Conservation (phyloP, 2,113 vertebrate genomes). For the Pica pica region DNA sequence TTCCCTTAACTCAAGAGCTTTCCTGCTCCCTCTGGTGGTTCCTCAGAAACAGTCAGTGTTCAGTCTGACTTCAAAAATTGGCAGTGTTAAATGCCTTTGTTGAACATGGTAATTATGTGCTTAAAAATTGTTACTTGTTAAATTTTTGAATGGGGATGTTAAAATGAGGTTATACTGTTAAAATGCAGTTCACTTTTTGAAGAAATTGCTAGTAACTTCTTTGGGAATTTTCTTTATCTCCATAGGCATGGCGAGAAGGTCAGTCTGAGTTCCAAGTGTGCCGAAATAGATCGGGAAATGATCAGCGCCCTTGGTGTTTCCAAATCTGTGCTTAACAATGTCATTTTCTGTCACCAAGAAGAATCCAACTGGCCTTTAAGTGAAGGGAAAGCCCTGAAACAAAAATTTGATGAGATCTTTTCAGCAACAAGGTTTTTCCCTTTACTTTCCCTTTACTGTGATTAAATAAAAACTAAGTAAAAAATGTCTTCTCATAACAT, state of each 20-base stretch:
- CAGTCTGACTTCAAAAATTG: not conserved
- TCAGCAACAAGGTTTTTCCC: conserved; percentile 90
- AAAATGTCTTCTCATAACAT: not conserved
- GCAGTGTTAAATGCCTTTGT: not conserved
- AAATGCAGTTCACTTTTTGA: not conserved
- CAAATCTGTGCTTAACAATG: conserved; percentile 90
- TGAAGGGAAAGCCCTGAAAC: conserved; percentile 94
- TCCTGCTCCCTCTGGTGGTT: not conserved
- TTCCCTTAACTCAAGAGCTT: not conserved
- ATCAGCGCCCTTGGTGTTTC: conserved; percentile 92
- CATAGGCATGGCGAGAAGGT: conserved; percentile 83
- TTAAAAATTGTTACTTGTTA: not conserved
- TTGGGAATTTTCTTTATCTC: not conserved
- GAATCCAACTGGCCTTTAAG: conserved; percentile 97
- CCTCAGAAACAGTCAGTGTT: not conserved
- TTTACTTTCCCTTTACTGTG: conserved; percentile 23
- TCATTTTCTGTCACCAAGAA: conserved; percentile 99
- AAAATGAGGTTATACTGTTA: not conserved
- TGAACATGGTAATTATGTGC: not conserved
- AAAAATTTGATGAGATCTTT: conserved; percentile 98
- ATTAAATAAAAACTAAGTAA: not conserved
- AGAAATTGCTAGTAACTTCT: not conserved
- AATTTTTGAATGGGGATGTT: fast-evolving
- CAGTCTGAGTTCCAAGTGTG: conserved; percentile 94
- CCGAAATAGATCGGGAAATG: conserved; percentile 94